Percentiles rank a stretch among this genome's conserved stretches.
phyloP scores from a whole-genome alignment of 2,888 invertebrate species.

The Eupeodes luniger region DNA sequence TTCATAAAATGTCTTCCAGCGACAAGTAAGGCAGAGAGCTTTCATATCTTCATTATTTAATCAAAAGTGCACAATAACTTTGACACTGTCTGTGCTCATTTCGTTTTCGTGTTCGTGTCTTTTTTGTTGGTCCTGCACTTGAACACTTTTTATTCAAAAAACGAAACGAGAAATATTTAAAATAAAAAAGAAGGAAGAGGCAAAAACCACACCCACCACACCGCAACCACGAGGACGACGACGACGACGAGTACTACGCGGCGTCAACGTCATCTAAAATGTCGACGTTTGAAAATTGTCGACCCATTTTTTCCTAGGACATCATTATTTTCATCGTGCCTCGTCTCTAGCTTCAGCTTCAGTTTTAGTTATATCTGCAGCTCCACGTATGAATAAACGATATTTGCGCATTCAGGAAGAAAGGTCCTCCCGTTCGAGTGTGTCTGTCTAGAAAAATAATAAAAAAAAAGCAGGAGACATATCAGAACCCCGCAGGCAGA shows the following conservation, averaged over 20 bases:
- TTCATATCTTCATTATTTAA: constrained; percentile 63
- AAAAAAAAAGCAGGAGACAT: background rate
- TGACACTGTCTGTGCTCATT: constrained; percentile 71
- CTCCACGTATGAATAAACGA: constrained; percentile 39
- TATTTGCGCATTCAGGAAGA: constrained; percentile 47
- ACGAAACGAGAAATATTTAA: background rate
- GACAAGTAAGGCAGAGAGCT: constrained; percentile 51
- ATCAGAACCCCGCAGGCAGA: constrained; percentile 31
- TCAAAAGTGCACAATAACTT: constrained; percentile 67
- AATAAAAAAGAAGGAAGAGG: background rate
- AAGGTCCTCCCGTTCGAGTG: constrained; percentile 30
- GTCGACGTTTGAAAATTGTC: constrained; percentile 43
- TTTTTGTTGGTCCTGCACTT: constrained; percentile 32
- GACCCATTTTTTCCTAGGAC: constrained; percentile 39
- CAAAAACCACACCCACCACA: constrained; percentile 12
- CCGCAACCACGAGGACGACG: background rate
- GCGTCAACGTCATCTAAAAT: constrained; percentile 43
- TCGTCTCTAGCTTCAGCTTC: background rate
- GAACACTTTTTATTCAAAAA: background rate
- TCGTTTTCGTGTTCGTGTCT: background rate
- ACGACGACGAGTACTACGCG: constrained; percentile 15
- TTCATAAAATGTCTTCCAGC: constrained; percentile 67
- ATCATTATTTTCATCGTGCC: constrained; percentile 36
- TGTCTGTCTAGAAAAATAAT: constrained; percentile 29
- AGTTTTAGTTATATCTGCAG: background rate